Base-by-base conservation (phyloP, 2,888 invertebrate species). In the Drosophila stalkeri region DNA sequence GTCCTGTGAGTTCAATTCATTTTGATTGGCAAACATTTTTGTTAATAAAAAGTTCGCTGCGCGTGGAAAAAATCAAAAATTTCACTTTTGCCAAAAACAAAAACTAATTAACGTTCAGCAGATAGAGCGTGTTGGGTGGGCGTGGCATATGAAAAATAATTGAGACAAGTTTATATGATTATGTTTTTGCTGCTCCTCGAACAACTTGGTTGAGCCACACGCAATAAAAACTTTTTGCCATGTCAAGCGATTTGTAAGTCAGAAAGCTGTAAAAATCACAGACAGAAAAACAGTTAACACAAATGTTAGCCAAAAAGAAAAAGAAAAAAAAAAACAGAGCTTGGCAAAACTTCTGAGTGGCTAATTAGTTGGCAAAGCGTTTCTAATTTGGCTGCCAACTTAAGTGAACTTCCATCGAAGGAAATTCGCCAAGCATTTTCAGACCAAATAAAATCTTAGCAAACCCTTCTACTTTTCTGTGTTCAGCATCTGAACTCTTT, bases 51-150 rank as follows among this genome's bases (percentile, higher is more conserved):
- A 84, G 76, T 90, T 90, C 65, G 43, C 37, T 43, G 43, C 49
- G 59, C 23, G 55, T 41, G 67, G 60, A 83, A 79, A 86, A 91
- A 90, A 91, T 89, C 91, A 91, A 90, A 90, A 87, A 87, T 84
- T 85, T 91, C 91, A 82, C 83, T 81, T 90, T 83, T 61, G 44
- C 61, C 72, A 68, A 87, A 87, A 87, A 87, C 91, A 91, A 91
- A 92, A 92, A 92, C 91, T 91, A 92, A 91, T 91, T 91, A 91
- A 92, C 91, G 91, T 86, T 79, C 77, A 90, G 79, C 87, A 91
- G 91, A 87, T 88, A 86, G 84, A 90, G 70, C 67, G 81, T 14
- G 46, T 44, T 43, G 47, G n/a, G 18, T 27, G 49, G 70, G 47
- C 64, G 84, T 65, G 74, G 79, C 82, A 82, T 75, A 87, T 90